phyloP scores from a whole-genome alignment of 2,888 invertebrate species.

The Biston stratarius region DNA sequence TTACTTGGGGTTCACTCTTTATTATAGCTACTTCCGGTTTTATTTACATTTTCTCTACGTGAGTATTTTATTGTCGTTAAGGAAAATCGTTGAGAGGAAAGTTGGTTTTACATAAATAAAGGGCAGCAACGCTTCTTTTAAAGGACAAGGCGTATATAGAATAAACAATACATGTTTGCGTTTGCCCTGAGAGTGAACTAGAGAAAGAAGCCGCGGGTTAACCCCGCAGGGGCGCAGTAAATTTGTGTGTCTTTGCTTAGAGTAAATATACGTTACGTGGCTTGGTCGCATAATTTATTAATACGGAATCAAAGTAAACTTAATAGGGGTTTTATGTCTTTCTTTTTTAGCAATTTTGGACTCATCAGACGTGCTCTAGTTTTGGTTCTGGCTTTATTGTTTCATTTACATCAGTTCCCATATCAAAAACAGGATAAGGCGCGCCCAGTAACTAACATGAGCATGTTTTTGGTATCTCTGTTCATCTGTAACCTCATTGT shows the following conservation, averaged over 20 bases:
- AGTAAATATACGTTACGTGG: conserved; percentile 41
- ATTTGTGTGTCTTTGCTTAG: conserved; percentile 46
- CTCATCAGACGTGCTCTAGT: background rate
- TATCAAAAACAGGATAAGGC: too few species aligned
- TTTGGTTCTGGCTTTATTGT: too few species aligned
- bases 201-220: conserved; percentile 43
- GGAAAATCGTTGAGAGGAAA: conserved; percentile 39
- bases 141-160: conserved; percentile 35
- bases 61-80: conserved; percentile 19
- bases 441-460: too few species aligned
- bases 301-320: conserved; percentile 20
- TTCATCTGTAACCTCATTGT: too few species aligned
- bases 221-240: conserved; percentile 43
- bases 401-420: too few species aligned
- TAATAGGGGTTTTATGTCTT: background rate
- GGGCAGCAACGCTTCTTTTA: conserved; percentile 34
- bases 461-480: too few species aligned
- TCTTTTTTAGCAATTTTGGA: background rate
- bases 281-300: conserved; percentile 35
- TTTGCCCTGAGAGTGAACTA: conserved; percentile 42
- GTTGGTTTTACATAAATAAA: conserved; percentile 42
- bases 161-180: conserved; percentile 44
- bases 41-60: conserved; percentile 27
- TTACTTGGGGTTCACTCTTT: background rate
- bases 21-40: conserved; percentile 2